A percentile compares a stretch with the other conserved stretches of the same genome.
phyloP scores from a whole-genome alignment of 1,140 invertebrate species.

The Leptinotarsa lineolata region DNA sequence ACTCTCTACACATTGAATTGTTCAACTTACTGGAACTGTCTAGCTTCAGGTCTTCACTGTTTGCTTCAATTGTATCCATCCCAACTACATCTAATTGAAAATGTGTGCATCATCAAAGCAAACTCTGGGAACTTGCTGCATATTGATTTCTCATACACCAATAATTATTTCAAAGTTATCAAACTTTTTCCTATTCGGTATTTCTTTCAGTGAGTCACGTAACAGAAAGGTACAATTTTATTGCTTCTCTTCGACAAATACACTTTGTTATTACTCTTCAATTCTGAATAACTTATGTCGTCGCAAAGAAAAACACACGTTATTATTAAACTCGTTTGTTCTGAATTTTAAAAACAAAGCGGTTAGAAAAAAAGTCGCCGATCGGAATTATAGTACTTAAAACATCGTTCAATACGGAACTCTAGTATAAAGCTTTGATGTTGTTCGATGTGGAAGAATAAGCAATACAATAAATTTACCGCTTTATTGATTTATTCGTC shows the following conservation, averaged over 20 bases:
- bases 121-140: not conserved
- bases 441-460: constrained; percentile 15
- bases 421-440: constrained; percentile 13
- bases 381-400: constrained; percentile 12
- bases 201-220: not conserved
- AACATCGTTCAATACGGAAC: constrained; percentile 14
- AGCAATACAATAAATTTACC: constrained; percentile 12
- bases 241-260: not conserved
- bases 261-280: not conserved
- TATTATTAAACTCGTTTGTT: not conserved
- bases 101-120: not conserved
- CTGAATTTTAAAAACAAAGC: constrained; percentile 16
- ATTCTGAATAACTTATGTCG: constrained; percentile 2
- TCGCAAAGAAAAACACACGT: constrained; percentile 11
- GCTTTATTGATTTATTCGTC: not conserved
- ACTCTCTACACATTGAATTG: no score
- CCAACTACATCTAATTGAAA: no score
- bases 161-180: not conserved
- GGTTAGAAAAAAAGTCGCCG: not conserved
- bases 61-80: no score
- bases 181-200: not conserved
- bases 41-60: no score
- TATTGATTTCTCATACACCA: not conserved
- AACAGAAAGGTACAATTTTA: not conserved
- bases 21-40: no score